phyloP scores from a whole-genome alignment of 2,797 vertebrate genomes.

The Apogon hyalosoma region DNA sequence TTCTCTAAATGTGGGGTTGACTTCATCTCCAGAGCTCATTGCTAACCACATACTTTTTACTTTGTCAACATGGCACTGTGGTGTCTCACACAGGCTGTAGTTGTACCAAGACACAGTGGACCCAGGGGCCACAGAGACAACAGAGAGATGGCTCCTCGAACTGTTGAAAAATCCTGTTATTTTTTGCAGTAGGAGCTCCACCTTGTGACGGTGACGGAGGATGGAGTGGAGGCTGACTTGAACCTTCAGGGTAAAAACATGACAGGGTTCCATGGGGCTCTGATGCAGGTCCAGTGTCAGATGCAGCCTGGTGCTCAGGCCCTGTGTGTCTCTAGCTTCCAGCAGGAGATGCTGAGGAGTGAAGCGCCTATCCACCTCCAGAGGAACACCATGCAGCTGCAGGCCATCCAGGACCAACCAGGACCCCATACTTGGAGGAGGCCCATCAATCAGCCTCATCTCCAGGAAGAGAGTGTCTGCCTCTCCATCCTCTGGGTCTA shows the following conservation, averaged over 20 bases:
- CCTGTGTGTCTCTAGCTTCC: slow-evolving; percentile 58
- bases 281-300: slow-evolving; percentile 61
- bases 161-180: slow-evolving; percentile 68
- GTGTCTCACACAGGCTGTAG: slow-evolving; percentile 47
- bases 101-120: slow-evolving; percentile 76
- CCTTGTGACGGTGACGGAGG: slow-evolving; percentile 59
- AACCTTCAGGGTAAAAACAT: slow-evolving; percentile 57
- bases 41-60: slow-evolving; percentile 54
- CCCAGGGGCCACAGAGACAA: slow-evolving; percentile 62
- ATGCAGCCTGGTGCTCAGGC: slow-evolving; percentile 43
- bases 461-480: slow-evolving; percentile 62
- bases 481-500: slow-evolving; percentile 71
- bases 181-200: slow-evolving; percentile 70
- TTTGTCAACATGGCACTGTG: slow-evolving; percentile 29
- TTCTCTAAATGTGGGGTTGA: slow-evolving; percentile 56
- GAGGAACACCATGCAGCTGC: slow-evolving; percentile 60
- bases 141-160: slow-evolving; percentile 21
- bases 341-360: slow-evolving; percentile 71
- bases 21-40: slow-evolving; percentile 30
- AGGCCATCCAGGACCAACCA: slow-evolving; percentile 74
- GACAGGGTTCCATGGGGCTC: slow-evolving; percentile 36
- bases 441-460: slow-evolving; percentile 51
- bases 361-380: slow-evolving; percentile 68
- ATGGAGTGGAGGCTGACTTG: slow-evolving; percentile 73
- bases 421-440: slow-evolving; percentile 28